Base-by-base conservation (phyloP, 2,888 invertebrate species). In the Eristalis pertinax region DNA sequence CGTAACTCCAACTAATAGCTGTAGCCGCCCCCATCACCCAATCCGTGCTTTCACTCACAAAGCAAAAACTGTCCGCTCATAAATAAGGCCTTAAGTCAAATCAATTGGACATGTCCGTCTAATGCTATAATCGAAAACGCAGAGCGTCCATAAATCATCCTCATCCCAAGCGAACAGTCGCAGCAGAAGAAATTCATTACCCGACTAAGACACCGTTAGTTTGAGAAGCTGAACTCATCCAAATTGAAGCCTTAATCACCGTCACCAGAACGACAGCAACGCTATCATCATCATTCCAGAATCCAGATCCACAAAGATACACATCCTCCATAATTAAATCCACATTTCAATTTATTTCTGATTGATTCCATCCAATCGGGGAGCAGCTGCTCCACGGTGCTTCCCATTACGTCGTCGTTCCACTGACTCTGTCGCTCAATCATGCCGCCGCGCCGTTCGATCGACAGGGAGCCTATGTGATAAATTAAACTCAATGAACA, bases 271-370 rank as follows among this genome's bases (percentile, higher is more conserved):
- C 64, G 64, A 64, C 70, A 79, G 15, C 60, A 13, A 43, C 32
- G 24, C 58, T 24, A 69, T 63, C 69, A 63, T 77, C 69, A 64
- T 78, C 77, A 63, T 69, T 70, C 29, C 63, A 35, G 65, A 26
- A 26, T 78, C 29, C 63, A 35, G 65, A 22, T 32, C 35, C 64
- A 32, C 29, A 64, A 65, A 19, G 22, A n/a, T 68, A 43, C 65
- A 72, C 72, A 75, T 84, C 67, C 63, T 29, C 29, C 35, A 62
- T 84, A 84, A 84, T 84, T 81, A 85, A 85, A 85, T 81, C 58
- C 68, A 43, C 72, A 76, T 85, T 81, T 85, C 76, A 85, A 85
- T 85, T 85, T 85, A 85, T 85, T 77, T 60, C 81, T 74, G 77
- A 77, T 81, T 81, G 85, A 77, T 82, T 77, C 76, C 68, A 68